Evolutionary conservation across 1,140 invertebrate genomes (phyloP), one percentile per base, ranked within the genome.

Genomic region (Drosophila tsacasi): DNA sequence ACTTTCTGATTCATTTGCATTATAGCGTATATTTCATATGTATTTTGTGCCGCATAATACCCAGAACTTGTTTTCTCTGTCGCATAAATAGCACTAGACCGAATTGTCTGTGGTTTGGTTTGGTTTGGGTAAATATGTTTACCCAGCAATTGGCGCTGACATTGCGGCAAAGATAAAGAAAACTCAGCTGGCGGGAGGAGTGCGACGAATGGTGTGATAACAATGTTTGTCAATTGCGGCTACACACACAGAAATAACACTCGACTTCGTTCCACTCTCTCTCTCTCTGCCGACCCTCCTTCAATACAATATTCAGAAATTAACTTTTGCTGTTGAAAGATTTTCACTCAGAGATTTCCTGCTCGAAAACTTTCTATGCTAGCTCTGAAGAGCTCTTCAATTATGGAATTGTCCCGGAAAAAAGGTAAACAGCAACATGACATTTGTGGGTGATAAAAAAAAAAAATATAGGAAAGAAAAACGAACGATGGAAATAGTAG

Each of bases 281-380:
- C 35, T 42, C 57, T 23, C 47, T 44, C 21, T 40, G n/a, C 35
- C 44, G 19, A 9, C 8, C 23, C 15, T 23, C 44, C 52, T 32
- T 19, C 60, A 23, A 25, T 54, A 81, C 78, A 84, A 76, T 87
- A 47, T 40, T 79, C 65, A 69, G 67, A 85, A 90, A 89, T 89
- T 89, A 89, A 89, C 68, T 90, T 90, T 90, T 74, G 55, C 27
- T 74, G 81, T 76, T 72, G 44, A 54, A 68, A 79, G 76, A 79
- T 81, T 69, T 82, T 81, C 49, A 76, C 66, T 66, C 30, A 73
- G 49, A 84, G 81, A 87, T 90, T 87, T 84, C 64, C 84, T 61
- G 65, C 76, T 83, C 63, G 21, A 73, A 57, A 73, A 75, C 75
- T 83, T 89, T 89, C 61, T 66, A 67, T 66, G 61, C 54, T 54